Evolutionary conservation across 2,888 invertebrate species (phyloP).

Genomic region (Phragmatobia fuliginosa): DNA sequence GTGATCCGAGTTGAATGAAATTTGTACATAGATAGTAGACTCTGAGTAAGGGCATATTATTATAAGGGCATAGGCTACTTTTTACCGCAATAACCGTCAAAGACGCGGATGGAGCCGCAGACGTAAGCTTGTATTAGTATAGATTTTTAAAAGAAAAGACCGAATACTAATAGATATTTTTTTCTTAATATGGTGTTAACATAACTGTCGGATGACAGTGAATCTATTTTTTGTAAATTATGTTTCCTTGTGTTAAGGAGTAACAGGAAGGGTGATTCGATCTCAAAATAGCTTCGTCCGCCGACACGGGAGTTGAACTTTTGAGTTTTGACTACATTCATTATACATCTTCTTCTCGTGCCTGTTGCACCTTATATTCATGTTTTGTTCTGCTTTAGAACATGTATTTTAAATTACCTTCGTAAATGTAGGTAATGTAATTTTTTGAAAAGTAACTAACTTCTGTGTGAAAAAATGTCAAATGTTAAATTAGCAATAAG

Average conservation of each 20-base stretch:
- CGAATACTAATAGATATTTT: not conserved
- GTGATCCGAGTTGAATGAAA: too few relatives aligned
- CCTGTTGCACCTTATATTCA: constrained; percentile 4
- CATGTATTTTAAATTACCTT: not conserved
- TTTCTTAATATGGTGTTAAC: not conserved
- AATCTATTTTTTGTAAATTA: constrained; percentile 48
- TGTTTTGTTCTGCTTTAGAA: not conserved
- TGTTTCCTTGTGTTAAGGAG: constrained; percentile 41
- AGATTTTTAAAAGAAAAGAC: too few relatives aligned
- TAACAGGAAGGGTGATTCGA: constrained; percentile 57
- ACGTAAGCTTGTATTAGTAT: too few relatives aligned
- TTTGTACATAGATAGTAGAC: too few relatives aligned
- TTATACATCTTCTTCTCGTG: constrained; percentile 27
- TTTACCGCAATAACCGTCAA: too few relatives aligned
- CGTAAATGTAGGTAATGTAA: not conserved
- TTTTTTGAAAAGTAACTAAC: not conserved
- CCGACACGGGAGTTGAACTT: constrained; percentile 34
- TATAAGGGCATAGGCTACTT: too few relatives aligned
- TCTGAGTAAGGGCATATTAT: too few relatives aligned
- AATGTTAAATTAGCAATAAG: constrained; percentile 89
- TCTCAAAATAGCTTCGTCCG: constrained; percentile 67
- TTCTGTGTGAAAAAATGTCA: constrained; percentile 75
- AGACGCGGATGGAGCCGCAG: too few relatives aligned
- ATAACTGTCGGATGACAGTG: constrained; percentile 8
- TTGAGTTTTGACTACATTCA: constrained; percentile 39